phyloP scores from a whole-genome alignment of 2,113 vertebrate species.

The Tylochromis polylepis region DNA sequence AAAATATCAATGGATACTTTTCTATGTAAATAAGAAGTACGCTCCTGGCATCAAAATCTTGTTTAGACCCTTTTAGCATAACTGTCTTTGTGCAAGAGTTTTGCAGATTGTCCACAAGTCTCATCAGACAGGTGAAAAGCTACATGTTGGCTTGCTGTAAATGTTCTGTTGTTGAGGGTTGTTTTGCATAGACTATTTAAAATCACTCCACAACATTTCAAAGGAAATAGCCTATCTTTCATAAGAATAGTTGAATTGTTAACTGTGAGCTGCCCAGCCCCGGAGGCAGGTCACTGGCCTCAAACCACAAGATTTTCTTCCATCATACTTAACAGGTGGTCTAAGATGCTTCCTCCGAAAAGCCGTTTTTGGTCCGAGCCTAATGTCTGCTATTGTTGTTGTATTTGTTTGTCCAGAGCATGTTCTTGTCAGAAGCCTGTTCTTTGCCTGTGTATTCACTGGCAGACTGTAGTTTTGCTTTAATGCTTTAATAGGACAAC shows the following conservation, averaged over 20 bases:
- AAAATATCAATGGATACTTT: neutral
- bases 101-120: neutral
- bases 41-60: neutral
- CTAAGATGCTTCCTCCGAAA: neutral
- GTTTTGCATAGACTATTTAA: neutral
- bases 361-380: neutral
- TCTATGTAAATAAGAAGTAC: neutral
- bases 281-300: neutral
- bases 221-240: neutral
- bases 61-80: neutral
- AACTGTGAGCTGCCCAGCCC: neutral
- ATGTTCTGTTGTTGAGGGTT: neutral
- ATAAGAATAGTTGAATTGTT: neutral
- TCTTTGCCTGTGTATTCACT: neutral
- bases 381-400: neutral
- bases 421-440: neutral
- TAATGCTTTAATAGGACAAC: neutral
- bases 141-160: neutral
- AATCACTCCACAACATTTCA: neutral
- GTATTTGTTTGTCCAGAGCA: neutral
- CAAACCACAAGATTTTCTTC: neutral
- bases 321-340: neutral
- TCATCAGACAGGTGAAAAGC: neutral
- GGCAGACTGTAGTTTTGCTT: neutral
- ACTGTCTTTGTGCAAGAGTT: neutral